Base-by-base conservation (phyloP, 1,140 invertebrate species). In the Aphelenchoides besseyi region DNA sequence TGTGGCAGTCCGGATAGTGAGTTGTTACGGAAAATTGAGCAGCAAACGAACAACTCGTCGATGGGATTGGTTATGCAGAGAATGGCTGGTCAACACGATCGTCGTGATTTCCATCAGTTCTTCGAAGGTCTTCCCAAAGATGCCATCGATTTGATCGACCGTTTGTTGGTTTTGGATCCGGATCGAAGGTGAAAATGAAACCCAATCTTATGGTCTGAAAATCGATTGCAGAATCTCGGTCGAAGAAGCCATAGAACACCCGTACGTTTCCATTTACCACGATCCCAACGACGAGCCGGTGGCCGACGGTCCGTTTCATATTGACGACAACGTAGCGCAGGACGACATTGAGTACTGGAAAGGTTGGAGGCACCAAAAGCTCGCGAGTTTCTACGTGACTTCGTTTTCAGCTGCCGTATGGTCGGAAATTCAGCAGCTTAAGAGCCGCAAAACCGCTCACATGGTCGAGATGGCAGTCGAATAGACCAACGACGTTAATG, bases 111-210 rank as follows among this genome's bases (percentile, higher is more conserved):
- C 83, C 89, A 90, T 75, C 89, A 92, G 74, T 90, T 93, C 55
- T 97, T 98, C 85, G 88, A 89, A 76, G 92, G 92, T 35, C 48
- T 53, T 37, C 55, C 67, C 12, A 92, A 93, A 2, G 86, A 91
- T 90, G 95, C 95, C 2, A 91, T 98, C 75, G 91, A 96, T 87
- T 87, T 98, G 69, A 85, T 98, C 26, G 92, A 96, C 84, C 89
- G 91, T 79, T 96, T 98, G 93, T 86, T 98, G 70, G 93, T 97
- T 84, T 85, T 98, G 69, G 95, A 98, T 86, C 90, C 93, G 59
- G 94, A 97, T 75, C 91, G 90, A 77, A 89, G 95, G 77, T 81
- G 2, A 9, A 33, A 23, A 37, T 23, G 29, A 28, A 36, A 28
- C 59, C 55, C 59, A n/a, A n/a, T n/a, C n/a, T n/a, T n/a, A n/a